Base-by-base conservation (phyloP, 2,113 vertebrate species). In the Amazona guildingii region DNA sequence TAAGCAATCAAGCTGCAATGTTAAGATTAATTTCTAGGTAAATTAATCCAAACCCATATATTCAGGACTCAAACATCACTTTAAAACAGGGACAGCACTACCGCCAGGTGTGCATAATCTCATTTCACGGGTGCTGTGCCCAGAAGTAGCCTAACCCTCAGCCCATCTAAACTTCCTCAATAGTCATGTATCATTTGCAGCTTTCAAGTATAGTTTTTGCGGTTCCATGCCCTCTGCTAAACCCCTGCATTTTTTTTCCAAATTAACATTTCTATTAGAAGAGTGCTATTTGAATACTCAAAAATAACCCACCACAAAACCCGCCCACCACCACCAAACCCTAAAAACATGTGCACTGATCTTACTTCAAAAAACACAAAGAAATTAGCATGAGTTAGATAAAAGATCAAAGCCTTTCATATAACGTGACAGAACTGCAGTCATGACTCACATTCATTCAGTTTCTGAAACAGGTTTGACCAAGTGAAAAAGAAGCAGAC, bases 351-450 rank as follows among this genome's bases (percentile, higher is more conserved):
- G 29, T 55, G 68, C 46, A 9, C 20, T 17, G 61, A 86, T 55
- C 72, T 77, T 23, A 82, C 29, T 91, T 75, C 74, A 66, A 87
- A 74, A 86, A 59, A 29, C 48, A 59, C 81, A 87, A 80, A 76
- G 52, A 76, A 69, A 84, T 72, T 17, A 84, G n/a, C 44, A 33
- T 43, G 66, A 84, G 39, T 39, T 72, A 84, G 88, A 91, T 61
- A 72, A 72, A 94, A 89, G 91, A 95, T 89, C 57, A 94, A 96
- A 96, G 86, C 55, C 44, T 41, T 62, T 52, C 62, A 29, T 11
- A 20, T 1, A 41, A 43, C 9, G n/a, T 59, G 37, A 85, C 81
- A 88, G 51, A 91, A 72, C 18, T 55, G 39, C 44, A 89, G 35
- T 35, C 37, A 23, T 79, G 72, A 92, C 35, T 86, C 83, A 61